Percentiles rank a stretch among this genome's conserved stretches.
Conservation (phyloP, 2,888 invertebrate genomes). For the Agrotis segetum region DNA sequence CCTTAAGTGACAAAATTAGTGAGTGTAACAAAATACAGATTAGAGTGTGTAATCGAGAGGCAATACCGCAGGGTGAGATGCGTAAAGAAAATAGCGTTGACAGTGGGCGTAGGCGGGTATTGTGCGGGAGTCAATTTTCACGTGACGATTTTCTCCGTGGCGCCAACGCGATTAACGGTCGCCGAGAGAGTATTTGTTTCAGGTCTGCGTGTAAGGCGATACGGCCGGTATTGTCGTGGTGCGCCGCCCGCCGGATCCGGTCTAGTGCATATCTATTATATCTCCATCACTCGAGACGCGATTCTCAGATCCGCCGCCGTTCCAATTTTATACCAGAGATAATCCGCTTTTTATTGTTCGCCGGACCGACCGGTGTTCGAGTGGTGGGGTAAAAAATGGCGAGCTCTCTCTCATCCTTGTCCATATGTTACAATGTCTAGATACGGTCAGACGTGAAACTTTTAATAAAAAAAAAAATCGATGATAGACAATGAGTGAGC, state of each 20-base stretch:
- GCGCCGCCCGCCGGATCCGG: conserved; percentile 83
- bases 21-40: conserved; percentile 52
- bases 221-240: conserved; percentile 85
- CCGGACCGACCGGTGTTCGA: conserved; percentile 63
- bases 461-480: conserved; percentile 48
- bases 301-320: conserved; percentile 82
- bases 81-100: conserved; percentile 50
- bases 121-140: conserved; percentile 79
- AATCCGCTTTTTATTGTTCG: conserved; percentile 83
- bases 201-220: conserved; percentile 86
- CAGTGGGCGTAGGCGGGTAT: conserved; percentile 51
- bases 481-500: conserved; percentile 58
- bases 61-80: conserved; percentile 44
- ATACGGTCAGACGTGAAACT: conserved; percentile 58
- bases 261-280: conserved; percentile 89
- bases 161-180: conserved; percentile 87
- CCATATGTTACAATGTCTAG: conserved; percentile 65
- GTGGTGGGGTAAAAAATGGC: conserved; percentile 65
- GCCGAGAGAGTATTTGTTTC: conserved; percentile 85
- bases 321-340: conserved; percentile 85
- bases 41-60: conserved; percentile 51
- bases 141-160: conserved; percentile 84
- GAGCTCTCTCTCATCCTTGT: conserved; percentile 69
- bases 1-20: conserved; percentile 41
- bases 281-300: conserved; percentile 81